Evolutionary conservation across 2,888 invertebrate genomes (phyloP).

Genomic region (Cabera pusaria): DNA sequence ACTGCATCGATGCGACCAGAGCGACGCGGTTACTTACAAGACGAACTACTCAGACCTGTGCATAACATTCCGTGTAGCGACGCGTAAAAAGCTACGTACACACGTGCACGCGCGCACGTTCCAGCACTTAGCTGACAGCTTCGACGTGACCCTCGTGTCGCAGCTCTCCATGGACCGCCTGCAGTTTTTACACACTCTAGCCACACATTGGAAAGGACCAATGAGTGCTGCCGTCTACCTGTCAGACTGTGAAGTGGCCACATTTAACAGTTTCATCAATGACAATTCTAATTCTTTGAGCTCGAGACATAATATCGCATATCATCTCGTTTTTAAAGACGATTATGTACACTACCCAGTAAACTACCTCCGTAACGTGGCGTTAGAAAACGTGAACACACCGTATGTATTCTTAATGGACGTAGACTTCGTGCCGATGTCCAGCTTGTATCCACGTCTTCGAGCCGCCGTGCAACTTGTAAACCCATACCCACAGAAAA

Average conservation of each 20-base stretch:
- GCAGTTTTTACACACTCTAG: conserved; percentile 91
- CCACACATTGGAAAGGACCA: conserved; percentile 94
- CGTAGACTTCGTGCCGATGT: conserved; percentile 95
- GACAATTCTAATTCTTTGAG: conserved; percentile 88
- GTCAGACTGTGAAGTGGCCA: conserved; percentile 93
- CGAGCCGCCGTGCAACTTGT: conserved; percentile 84
- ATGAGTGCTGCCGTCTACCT: conserved; percentile 94
- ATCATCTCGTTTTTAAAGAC: conserved; percentile 95
- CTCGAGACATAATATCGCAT: conserved; percentile 91
- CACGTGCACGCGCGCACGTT: conserved; percentile 93
- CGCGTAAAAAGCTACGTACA: conserved; percentile 88
- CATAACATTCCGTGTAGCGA: conserved; percentile 89
- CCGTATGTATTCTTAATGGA: conserved; percentile 94
- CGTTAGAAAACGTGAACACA: conserved; percentile 90
- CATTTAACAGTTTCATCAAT: conserved; percentile 89
- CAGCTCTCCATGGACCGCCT: conserved; percentile 94
- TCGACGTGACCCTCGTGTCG: conserved; percentile 92
- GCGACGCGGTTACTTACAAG: conserved; percentile 67
- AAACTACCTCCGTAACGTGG: conserved; percentile 94
- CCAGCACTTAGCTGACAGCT: conserved; percentile 84
- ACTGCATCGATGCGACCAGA: conserved; percentile 86
- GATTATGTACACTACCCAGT: conserved; percentile 94
- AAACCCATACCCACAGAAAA: conserved; percentile 85
- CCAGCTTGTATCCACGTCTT: conserved; percentile 89
- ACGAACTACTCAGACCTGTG: conserved; percentile 87